A percentile compares a stretch with the other conserved stretches of the same genome.
Evolutionary conservation across 2,888 invertebrate genomes (phyloP).

Genomic region (Pecten maximus): DNA sequence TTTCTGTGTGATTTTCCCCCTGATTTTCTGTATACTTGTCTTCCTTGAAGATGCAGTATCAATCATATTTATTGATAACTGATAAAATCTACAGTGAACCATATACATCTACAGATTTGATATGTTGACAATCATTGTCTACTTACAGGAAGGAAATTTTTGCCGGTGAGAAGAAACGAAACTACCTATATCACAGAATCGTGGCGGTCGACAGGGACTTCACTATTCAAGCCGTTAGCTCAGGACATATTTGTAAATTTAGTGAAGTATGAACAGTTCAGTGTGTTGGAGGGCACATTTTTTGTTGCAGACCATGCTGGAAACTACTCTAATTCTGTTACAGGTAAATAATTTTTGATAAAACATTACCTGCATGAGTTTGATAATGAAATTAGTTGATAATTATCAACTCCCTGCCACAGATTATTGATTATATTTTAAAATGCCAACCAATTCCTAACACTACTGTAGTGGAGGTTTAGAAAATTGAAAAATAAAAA

Average conservation of each 20-base stretch:
- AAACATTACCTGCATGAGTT: neutral
- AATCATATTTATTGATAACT: too few species aligned
- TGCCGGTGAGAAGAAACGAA: constrained; percentile 61
- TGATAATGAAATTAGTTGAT: too few species aligned
- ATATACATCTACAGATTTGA: too few species aligned
- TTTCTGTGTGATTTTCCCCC: too few species aligned
- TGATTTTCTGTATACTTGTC: too few species aligned
- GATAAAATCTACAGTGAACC: too few species aligned
- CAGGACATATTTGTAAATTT: constrained; percentile 71
- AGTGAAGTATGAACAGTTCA: constrained; percentile 71
- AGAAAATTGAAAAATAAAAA: too few species aligned
- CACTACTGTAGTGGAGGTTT: too few species aligned
- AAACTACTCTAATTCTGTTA: constrained; percentile 63
- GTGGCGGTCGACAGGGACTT: constrained; percentile 68
- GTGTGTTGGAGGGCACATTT: constrained; percentile 67
- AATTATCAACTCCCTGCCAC: too few species aligned
- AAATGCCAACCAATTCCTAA: too few species aligned
- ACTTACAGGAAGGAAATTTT: constrained; percentile 62
- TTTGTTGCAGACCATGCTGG: constrained; percentile 69
- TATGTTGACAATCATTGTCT: neutral
- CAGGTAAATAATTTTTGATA: constrained; percentile 54
- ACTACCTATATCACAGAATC: constrained; percentile 68
- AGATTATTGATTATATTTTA: too few species aligned
- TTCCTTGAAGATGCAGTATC: too few species aligned
- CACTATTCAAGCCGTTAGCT: constrained; percentile 66